phyloP scores from a whole-genome alignment of 2,113 vertebrate species.

The Grantiella picta region DNA sequence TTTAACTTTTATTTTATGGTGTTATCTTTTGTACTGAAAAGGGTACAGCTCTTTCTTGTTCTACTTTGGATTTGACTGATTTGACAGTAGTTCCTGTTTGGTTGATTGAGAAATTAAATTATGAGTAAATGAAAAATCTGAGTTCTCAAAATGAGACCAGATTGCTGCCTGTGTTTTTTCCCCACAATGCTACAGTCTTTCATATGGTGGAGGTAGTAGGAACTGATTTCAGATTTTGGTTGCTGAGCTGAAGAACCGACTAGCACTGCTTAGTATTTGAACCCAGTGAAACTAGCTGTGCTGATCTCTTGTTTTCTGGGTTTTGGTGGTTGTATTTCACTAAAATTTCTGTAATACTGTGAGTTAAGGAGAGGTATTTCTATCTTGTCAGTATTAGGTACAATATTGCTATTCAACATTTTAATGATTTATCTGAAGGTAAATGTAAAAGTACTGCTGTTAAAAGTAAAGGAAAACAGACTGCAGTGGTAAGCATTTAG shows the following conservation, averaged over 20 bases:
- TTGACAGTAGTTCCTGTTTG: background rate
- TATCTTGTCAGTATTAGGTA: background rate
- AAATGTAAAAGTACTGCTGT: background rate
- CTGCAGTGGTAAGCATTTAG: background rate
- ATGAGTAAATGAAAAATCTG: background rate
- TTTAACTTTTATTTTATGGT: background rate
- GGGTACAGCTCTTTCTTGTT: background rate
- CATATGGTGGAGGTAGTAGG: background rate
- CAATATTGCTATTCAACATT: background rate
- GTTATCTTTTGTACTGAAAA: background rate
- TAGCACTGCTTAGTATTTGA: background rate
- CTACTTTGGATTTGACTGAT: background rate
- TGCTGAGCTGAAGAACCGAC: background rate
- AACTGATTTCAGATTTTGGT: background rate
- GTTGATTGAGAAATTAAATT: background rate
- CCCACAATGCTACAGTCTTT: background rate
- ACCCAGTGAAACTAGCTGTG: background rate
- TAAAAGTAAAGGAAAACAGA: background rate
- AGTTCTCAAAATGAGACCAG: background rate
- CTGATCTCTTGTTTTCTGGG: background rate
- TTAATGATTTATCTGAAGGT: background rate
- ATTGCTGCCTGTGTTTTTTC: background rate
- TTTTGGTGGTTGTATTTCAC: background rate
- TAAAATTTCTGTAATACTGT: background rate
- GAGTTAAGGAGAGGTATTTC: background rate